These are phyloP conservation scores for Pterocles orientalis DNA, from an alignment of 2,113 vertebrate genomes.

Conservation along the genomic window DNA sequence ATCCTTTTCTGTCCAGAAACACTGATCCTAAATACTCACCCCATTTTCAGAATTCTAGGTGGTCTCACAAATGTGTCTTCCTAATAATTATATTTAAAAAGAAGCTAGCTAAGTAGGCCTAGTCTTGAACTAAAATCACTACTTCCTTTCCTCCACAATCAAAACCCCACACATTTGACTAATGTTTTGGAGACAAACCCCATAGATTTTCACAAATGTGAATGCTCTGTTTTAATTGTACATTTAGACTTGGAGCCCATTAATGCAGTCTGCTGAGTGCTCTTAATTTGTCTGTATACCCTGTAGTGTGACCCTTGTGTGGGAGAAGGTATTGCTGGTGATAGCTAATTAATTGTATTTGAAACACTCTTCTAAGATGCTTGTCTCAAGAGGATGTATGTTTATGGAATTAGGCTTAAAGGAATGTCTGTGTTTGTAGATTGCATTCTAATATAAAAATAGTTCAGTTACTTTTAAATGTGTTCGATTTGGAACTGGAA, in stretches of 20 bases:
- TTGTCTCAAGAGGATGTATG: background rate
- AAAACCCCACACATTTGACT: background rate
- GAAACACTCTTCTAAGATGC: background rate
- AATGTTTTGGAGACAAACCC: background rate
- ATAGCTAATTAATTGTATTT: background rate
- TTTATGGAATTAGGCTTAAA: background rate
- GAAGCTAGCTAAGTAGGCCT: background rate
- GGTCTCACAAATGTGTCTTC: background rate
- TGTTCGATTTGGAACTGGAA: background rate
- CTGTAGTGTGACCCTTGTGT: background rate
- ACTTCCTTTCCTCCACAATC: background rate
- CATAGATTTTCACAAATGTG: background rate
- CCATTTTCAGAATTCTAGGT: background rate
- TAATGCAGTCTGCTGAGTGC: background rate
- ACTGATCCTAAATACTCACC: background rate
- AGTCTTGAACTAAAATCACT: background rate
- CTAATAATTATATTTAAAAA: background rate
- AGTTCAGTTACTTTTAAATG: background rate
- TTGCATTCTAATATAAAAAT: background rate
- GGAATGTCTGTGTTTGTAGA: background rate
- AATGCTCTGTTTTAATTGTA: background rate
- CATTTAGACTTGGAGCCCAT: background rate
- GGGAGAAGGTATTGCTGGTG: background rate
- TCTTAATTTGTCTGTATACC: background rate
- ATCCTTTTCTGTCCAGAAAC: background rate